Evolutionary conservation across 2,888 invertebrate genomes (phyloP).

Genomic region (Aphodius granarius): DNA sequence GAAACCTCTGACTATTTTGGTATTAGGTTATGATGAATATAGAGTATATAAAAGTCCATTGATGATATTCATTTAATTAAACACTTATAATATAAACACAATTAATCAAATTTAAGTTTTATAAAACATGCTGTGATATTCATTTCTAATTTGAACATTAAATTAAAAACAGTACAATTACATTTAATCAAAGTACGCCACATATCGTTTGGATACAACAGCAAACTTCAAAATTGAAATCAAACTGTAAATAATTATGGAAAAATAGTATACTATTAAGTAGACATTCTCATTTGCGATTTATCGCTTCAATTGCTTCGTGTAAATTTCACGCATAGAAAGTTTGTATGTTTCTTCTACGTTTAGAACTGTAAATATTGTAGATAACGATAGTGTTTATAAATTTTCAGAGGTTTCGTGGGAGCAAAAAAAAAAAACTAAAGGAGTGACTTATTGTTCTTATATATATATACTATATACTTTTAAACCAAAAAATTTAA

Average conservation of each 20-base stretch:
- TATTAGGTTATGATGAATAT: neutral
- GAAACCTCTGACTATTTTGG: neutral
- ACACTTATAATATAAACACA: too few species aligned
- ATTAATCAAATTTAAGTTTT: neutral
- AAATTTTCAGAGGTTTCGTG: neutral
- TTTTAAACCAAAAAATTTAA: neutral
- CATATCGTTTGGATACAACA: neutral
- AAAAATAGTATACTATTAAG: neutral
- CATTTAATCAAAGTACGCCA: neutral
- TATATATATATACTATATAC: constrained; percentile 16
- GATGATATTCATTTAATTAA: neutral
- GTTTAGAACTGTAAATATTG: constrained; percentile 4
- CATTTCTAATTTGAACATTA: neutral
- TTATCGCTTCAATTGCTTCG: neutral
- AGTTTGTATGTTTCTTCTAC: neutral
- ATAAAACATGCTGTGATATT: neutral
- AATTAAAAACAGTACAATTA: neutral
- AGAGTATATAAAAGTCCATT: neutral
- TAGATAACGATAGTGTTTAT: constrained; percentile 1
- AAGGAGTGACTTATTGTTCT: constrained; percentile 22
- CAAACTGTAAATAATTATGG: neutral
- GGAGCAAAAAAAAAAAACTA: constrained; percentile 3
- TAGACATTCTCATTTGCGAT: neutral
- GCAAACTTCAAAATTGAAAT: neutral
- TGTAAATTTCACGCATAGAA: neutral